Percentiles rank a stretch among this genome's conserved stretches.
Evolutionary conservation across 1,140 invertebrate genomes (phyloP).

Genomic region (Zaprionus gabonicus): DNA sequence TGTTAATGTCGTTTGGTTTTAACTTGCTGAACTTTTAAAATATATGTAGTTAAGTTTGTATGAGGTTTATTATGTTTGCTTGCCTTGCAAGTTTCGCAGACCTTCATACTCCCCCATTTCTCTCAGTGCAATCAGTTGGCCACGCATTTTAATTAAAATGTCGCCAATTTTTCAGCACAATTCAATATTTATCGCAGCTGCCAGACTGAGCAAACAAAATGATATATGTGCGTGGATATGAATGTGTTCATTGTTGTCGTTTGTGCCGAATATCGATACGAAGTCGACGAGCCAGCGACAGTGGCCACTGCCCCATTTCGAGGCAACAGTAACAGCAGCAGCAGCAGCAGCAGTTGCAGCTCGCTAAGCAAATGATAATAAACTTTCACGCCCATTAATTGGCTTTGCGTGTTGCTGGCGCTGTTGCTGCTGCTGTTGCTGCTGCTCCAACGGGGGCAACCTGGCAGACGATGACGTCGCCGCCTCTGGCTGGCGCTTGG

Average conservation of each 20-base stretch:
- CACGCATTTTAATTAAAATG: conserved; percentile 63
- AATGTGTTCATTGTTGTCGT: conserved; percentile 33
- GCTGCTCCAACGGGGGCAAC: conserved; percentile 26
- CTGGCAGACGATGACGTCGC: conserved; percentile 27
- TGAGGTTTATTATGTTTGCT: too few relatives aligned
- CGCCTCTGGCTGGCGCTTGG: conserved; percentile 41
- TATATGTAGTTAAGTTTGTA: too few relatives aligned
- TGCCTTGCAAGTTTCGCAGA: background rate
- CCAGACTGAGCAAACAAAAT: conserved; percentile 64
- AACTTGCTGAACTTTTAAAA: too few relatives aligned
- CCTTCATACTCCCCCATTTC: background rate
- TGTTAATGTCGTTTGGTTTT: too few relatives aligned
- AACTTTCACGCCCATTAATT: conserved; percentile 83
- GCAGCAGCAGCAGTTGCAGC: conserved; percentile 28
- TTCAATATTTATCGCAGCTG: conserved; percentile 68
- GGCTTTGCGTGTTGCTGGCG: conserved; percentile 57
- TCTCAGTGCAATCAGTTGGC: conserved; percentile 17
- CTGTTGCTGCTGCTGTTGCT: conserved; percentile 25
- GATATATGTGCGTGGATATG: conserved; percentile 63
- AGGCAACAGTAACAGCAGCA: conserved; percentile 8
- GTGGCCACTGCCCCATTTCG: conserved; percentile 32
- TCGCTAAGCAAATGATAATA: conserved; percentile 71
- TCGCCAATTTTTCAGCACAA: conserved; percentile 70
- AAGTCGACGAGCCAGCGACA: conserved; percentile 44
- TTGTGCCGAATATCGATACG: conserved; percentile 16